Evolutionary conservation across 2,888 invertebrate species (phyloP).

Genomic region (Hoplodrina ambigua): DNA sequence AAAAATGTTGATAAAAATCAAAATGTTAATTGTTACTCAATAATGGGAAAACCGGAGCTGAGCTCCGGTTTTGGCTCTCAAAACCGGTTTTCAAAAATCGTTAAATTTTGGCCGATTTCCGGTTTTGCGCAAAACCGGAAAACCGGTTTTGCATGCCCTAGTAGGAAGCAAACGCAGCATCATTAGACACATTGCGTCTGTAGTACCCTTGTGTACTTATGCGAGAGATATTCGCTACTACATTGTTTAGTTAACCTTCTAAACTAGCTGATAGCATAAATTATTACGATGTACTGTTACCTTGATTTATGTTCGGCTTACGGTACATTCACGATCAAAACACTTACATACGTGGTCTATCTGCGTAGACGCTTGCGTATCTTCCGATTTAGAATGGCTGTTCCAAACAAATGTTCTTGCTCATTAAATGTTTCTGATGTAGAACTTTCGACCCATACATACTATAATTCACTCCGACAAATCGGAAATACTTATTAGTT

Average conservation of each 20-base stretch:
- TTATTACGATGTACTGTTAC: slow-evolving; percentile 38
- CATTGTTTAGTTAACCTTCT: slow-evolving; percentile 45
- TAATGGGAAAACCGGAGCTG: too few species aligned
- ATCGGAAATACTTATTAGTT: background rate
- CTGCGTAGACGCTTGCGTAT: background rate
- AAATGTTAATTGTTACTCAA: too few species aligned
- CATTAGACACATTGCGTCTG: slow-evolving; percentile 28
- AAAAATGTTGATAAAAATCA: too few species aligned
- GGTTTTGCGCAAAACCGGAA: too few species aligned
- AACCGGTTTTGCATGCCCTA: too few species aligned
- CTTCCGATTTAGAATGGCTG: slow-evolving; percentile 3
- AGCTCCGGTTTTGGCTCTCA: too few species aligned
- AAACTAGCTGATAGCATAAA: slow-evolving; percentile 21
- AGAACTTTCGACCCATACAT: background rate
- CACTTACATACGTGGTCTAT: slow-evolving; percentile 11
- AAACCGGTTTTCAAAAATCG: too few species aligned
- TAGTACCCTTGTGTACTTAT: slow-evolving; percentile 20
- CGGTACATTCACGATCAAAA: slow-evolving; percentile 31
- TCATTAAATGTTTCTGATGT: background rate
- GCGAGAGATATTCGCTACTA: slow-evolving; percentile 38
- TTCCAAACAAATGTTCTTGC: background rate
- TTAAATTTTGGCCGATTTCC: too few species aligned
- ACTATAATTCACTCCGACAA: background rate
- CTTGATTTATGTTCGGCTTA: slow-evolving; percentile 19
- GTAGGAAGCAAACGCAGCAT: slow-evolving; percentile 54